Base-by-base conservation (phyloP, 2,797 vertebrate genomes). In the Platyrinchus mystaceus region DNA sequence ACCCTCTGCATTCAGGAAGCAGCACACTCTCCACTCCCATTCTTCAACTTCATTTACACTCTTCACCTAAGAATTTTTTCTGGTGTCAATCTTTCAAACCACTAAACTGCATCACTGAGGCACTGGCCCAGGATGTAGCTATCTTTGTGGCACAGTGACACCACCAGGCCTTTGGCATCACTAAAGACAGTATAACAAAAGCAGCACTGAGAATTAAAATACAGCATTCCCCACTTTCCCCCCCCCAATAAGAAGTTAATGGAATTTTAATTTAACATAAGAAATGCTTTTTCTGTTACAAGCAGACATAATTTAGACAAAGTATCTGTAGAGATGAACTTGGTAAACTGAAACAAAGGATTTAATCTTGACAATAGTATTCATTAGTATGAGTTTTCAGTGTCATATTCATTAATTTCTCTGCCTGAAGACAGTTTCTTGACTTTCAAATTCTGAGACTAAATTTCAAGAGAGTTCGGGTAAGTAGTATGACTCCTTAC, bases 401-500 rank as follows among this genome's bases (percentile, higher is more conserved):
- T 39, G 18, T 37, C 46, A 70, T 20, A 74, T 22, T 79, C 6
- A 50, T 68, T 77, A 16, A 36, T 70, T 95, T 77, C 26, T 24
- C n/a, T 20, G 12, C 21, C 37, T 87, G 37, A 87, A 76, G 46
- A 60, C 18, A 52, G 8, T 69, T 79, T 12, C 34, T 93, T 63
- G 21, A 67, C 76, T 69, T 79, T 55, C 76, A 92, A 70, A 49
- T 63, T 9, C 6, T 41, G 44, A 63, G 19, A 43, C 12, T 49
- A 77, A n/a, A 50, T 82, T 82, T 58, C 43, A 36, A 63, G 37
- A 56, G 9, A 50, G 27, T 46, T 79, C 36, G 66, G 27, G 23
- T 75, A 30, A 0, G 0, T 18, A 30, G 28, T 7, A n/a, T 10
- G 11, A 17, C 14, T 34, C 20, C 16, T 55, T 6, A 32, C 6